These are phyloP conservation scores for Pollachius pollachius DNA, from an alignment of 2,113 vertebrate genomes.

Conservation along the genomic window DNA sequence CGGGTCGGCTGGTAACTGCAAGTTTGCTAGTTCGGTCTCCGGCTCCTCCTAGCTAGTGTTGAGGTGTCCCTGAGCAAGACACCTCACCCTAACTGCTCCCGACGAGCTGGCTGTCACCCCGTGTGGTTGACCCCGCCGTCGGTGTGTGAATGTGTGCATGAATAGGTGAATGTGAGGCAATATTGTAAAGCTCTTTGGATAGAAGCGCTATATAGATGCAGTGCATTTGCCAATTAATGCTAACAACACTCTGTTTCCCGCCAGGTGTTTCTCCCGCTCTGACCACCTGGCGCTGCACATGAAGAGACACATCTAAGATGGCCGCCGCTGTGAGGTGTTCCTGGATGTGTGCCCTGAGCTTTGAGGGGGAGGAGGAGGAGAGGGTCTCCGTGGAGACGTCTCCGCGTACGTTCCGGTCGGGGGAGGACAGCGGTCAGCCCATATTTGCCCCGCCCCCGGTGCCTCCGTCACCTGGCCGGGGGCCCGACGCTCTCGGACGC, in stretches of 20 bases:
- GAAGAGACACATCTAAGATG: constrained; percentile 94
- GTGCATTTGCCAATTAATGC: not conserved
- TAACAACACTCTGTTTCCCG: not conserved
- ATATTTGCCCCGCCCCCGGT: constrained; percentile 91
- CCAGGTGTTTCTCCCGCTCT: constrained; percentile 97
- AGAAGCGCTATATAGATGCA: no score
- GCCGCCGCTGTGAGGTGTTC: constrained; percentile 66
- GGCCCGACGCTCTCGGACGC: constrained; percentile 83
- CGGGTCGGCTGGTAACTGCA: no score
- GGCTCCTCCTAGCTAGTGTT: no score
- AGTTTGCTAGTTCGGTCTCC: no score
- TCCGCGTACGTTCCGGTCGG: constrained; percentile 44
- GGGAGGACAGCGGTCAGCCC: constrained; percentile 78
- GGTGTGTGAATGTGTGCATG: no score
- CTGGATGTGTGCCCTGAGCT: constrained; percentile 76
- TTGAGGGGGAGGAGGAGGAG: constrained; percentile 45
- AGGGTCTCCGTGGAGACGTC: not conserved
- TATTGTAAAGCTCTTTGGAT: no score
- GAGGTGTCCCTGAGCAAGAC: no score
- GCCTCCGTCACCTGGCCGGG: constrained; percentile 86
- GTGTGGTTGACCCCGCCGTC: no score
- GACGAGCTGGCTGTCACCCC: no score
- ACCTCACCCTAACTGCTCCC: no score
- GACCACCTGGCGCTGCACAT: constrained; percentile 99
- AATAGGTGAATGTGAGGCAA: no score